A percentile compares a stretch with the other conserved stretches of the same genome.
phyloP scores from a whole-genome alignment of 2,797 vertebrate genomes.

The Semotilus atromaculatus region DNA sequence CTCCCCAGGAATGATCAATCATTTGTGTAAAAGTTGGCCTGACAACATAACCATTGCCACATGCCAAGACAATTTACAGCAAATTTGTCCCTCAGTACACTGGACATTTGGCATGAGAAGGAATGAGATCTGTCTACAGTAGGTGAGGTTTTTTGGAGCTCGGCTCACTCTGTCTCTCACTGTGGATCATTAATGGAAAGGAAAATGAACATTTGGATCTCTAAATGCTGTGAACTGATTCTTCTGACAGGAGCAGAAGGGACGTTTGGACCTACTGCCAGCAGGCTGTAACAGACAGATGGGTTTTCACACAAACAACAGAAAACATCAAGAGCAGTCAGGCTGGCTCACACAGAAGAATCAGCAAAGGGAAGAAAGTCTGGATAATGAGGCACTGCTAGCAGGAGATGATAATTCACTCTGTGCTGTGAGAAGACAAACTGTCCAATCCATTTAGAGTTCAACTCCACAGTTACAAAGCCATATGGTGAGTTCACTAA shows the following conservation, averaged over 20 bases:
- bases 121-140: slow-evolving; percentile 3
- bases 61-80: background rate
- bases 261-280: slow-evolving; percentile 83
- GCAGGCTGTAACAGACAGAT: slow-evolving; percentile 83
- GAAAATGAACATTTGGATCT: slow-evolving; percentile 66
- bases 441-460: slow-evolving; percentile 69
- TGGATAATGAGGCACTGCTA: slow-evolving; percentile 81
- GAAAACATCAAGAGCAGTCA: slow-evolving; percentile 85
- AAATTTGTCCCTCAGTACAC: background rate
- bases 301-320: slow-evolving; percentile 84
- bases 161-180: slow-evolving; percentile 16
- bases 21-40: slow-evolving; percentile 5
- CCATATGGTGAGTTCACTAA: slow-evolving; percentile 34
- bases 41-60: background rate
- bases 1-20: slow-evolving; percentile 12
- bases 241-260: slow-evolving; percentile 83
- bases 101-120: slow-evolving; percentile 5
- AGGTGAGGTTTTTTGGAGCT: slow-evolving; percentile 18
- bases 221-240: slow-evolving; percentile 75
- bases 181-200: slow-evolving; percentile 74
- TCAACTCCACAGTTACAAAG: slow-evolving; percentile 6
- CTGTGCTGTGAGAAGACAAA: slow-evolving; percentile 72
- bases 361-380: slow-evolving; percentile 77
- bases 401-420: slow-evolving; percentile 74
- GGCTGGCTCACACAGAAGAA: slow-evolving; percentile 84